phyloP scores from a whole-genome alignment of 2,888 invertebrate species.

The Abrostola tripartita region DNA sequence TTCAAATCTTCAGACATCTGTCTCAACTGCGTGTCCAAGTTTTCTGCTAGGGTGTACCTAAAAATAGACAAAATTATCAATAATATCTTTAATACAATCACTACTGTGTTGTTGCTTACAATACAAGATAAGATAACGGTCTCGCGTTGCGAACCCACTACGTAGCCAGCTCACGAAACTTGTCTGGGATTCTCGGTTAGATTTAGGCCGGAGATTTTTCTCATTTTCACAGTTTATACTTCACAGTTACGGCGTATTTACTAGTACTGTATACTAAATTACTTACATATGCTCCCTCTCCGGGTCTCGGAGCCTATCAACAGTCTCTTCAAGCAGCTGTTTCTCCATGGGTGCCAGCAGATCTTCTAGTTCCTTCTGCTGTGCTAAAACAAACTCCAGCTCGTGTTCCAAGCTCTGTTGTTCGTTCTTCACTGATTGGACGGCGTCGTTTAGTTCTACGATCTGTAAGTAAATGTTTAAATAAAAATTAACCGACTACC shows the following conservation, averaged over 20 bases:
- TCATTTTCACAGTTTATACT: too few species aligned
- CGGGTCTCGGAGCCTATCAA: conserved; percentile 91
- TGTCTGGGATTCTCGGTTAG: too few species aligned
- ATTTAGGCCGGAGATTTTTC: too few species aligned
- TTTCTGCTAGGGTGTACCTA: conserved; percentile 96
- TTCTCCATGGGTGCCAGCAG: conserved; percentile 95
- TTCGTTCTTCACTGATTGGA: conserved; percentile 96
- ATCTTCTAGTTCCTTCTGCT: conserved; percentile 97
- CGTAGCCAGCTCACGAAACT: too few species aligned
- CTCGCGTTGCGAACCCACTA: too few species aligned
- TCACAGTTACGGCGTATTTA: too few species aligned
- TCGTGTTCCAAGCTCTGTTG: conserved; percentile 97
- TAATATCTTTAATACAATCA: too few species aligned
- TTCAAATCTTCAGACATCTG: conserved; percentile 98
- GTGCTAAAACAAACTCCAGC: conserved; percentile 96
- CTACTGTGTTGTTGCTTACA: too few species aligned
- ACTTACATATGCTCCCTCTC: conserved; percentile 96
- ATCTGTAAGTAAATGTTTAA: conserved; percentile 86
- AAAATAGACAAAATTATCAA: conserved; percentile 16
- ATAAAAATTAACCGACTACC: neutral
- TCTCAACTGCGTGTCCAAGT: conserved; percentile 96
- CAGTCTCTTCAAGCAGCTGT: conserved; percentile 90
- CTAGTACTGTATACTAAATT: neutral
- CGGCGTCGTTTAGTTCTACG: conserved; percentile 94
- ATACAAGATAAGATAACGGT: too few species aligned